A percentile compares a stretch with the other conserved stretches of the same genome.
These are phyloP conservation scores for Tipula lateralis DNA, from an alignment of 2,888 invertebrate genomes.

Conservation along the genomic window DNA sequence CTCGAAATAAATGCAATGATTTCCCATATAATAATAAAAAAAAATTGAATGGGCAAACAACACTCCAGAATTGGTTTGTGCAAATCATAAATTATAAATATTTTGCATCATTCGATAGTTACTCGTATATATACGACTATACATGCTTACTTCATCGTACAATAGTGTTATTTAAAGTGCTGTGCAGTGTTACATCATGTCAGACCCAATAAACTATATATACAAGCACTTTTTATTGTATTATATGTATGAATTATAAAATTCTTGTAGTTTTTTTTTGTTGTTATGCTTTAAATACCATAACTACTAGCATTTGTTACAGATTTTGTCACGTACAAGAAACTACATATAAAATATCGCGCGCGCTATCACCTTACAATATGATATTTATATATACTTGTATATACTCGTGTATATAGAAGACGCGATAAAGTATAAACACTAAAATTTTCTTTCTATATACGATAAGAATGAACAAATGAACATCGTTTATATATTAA, in stretches of 20 bases:
- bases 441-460: neutral
- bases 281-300: neutral
- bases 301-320: neutral
- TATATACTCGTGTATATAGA: neutral
- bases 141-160: neutral
- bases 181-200: neutral
- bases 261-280: neutral
- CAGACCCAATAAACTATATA: neutral
- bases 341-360: neutral
- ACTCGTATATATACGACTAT: neutral
- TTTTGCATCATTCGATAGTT: neutral
- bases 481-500: neutral
- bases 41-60: neutral
- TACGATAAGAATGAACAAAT: neutral
- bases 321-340: constrained; percentile 19
- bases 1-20: neutral
- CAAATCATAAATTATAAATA: neutral
- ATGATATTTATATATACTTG: neutral
- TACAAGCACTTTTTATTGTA: neutral
- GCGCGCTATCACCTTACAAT: constrained; percentile 6
- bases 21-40: neutral
- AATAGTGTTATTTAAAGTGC: neutral
- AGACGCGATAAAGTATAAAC: neutral
- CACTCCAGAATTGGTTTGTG: neutral
- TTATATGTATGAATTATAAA: neutral